phyloP scores from a whole-genome alignment of 2,797 vertebrate species.

The Helicolenus hilgendorfi region DNA sequence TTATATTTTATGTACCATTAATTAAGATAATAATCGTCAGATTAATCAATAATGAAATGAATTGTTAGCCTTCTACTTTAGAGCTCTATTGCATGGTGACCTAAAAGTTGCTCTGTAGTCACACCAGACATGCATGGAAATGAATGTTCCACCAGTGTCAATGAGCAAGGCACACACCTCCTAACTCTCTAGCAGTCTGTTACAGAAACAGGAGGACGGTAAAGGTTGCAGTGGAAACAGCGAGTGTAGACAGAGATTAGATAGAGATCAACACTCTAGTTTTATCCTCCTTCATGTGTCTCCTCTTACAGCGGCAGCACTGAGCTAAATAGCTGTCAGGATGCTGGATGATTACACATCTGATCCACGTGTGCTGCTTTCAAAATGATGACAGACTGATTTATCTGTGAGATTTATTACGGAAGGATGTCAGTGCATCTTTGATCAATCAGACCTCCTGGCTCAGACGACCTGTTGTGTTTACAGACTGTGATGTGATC shows the following conservation, averaged over 20 bases:
- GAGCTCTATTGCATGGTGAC: background rate
- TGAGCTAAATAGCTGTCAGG: background rate
- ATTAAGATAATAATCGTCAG: accelerated
- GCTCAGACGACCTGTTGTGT: background rate
- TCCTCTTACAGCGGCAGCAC: background rate
- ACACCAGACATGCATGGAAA: background rate
- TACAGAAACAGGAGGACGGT: background rate
- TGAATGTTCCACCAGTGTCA: background rate
- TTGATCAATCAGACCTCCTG: background rate
- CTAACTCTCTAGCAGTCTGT: too few relatives aligned
- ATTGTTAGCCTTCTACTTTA: background rate
- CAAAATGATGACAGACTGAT: background rate
- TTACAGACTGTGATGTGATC: background rate
- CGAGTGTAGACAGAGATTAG: background rate
- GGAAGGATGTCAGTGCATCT: background rate
- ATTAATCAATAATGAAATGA: background rate
- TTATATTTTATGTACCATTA: background rate
- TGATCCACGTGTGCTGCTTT: background rate
- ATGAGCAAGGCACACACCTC: background rate
- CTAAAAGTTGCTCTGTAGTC: background rate
- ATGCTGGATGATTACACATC: background rate
- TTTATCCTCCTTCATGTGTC: slow-evolving; percentile 10
- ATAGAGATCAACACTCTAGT: background rate
- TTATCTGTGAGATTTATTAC: background rate
- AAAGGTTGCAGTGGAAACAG: background rate